Evolutionary conservation across 2,113 vertebrate genomes (phyloP).

Genomic region (Butorides virescens): DNA sequence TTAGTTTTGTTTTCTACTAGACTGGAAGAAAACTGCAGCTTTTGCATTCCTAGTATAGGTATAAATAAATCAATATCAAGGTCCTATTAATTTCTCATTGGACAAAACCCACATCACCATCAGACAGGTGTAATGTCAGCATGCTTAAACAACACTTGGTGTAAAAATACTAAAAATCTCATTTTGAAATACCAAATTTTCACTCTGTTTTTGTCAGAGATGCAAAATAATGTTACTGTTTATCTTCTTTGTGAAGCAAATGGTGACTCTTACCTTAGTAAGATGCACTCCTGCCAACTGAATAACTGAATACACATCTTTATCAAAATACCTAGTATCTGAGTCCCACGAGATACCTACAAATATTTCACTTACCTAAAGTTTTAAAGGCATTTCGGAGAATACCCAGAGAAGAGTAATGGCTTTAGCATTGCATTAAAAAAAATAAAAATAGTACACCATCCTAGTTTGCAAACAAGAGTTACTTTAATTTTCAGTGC

Average conservation of each 20-base stretch:
- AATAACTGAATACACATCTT: background rate
- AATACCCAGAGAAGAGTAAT: background rate
- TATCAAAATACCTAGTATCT: background rate
- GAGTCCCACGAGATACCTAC: background rate
- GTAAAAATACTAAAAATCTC: background rate
- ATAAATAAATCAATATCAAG: background rate
- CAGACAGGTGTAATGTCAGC: background rate
- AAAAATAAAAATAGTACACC: background rate
- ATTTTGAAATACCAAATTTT: background rate
- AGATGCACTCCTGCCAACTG: background rate
- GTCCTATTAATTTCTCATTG: background rate
- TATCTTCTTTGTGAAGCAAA: background rate
- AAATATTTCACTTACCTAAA: background rate
- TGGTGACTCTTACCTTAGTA: background rate
- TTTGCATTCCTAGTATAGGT: background rate
- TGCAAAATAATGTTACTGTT: background rate
- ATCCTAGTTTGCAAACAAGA: slow-evolving; percentile 17
- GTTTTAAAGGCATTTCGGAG: background rate
- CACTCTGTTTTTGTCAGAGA: background rate
- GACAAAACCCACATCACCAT: background rate
- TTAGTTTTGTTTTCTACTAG: background rate
- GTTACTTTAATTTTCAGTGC: slow-evolving; percentile 23
- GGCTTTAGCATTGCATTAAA: background rate
- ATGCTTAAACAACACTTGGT: background rate
- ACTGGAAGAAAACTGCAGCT: background rate